A percentile compares a stretch with the other conserved stretches of the same genome.
phyloP scores from a whole-genome alignment of 2,797 vertebrate species.

The Eremophila alpestris region DNA sequence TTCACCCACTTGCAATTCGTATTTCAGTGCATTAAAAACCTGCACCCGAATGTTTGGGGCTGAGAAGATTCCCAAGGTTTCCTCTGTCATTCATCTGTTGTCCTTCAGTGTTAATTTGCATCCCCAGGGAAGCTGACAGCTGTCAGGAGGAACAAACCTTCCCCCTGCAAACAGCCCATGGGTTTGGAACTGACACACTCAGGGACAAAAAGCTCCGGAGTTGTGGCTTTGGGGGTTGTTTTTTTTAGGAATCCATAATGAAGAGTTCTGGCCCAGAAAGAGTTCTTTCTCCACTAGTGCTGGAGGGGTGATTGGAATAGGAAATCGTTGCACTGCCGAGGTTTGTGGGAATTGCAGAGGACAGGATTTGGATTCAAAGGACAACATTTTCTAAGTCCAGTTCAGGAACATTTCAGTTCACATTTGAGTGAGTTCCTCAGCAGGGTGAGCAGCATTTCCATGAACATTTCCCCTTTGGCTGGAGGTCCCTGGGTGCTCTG shows the following conservation, averaged over 20 bases:
- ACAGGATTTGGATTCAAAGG: slow-evolving; percentile 11
- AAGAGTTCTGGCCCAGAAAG: background rate
- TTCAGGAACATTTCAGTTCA: background rate
- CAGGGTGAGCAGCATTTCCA: background rate
- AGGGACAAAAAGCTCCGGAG: slow-evolving; percentile 38
- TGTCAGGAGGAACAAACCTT: slow-evolving; percentile 57
- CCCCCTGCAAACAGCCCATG: slow-evolving; percentile 17
- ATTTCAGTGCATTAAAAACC: slow-evolving; percentile 36
- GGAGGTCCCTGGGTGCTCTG: background rate
- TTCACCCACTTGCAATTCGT: slow-evolving; percentile 42
- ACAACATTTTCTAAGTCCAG: background rate
- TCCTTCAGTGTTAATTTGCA: slow-evolving; percentile 65
- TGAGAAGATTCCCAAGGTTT: slow-evolving; percentile 40
- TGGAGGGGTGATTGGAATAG: background rate
- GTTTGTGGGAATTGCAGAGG: background rate
- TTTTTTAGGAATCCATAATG: slow-evolving; percentile 25
- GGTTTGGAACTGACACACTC: slow-evolving; percentile 43
- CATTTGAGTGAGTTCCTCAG: background rate
- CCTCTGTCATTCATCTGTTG: slow-evolving; percentile 36
- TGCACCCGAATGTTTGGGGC: background rate
- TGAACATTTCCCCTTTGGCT: background rate
- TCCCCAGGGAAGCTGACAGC: slow-evolving; percentile 43
- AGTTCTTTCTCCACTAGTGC: slow-evolving; percentile 6
- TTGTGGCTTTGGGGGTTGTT: background rate
- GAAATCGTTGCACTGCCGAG: slow-evolving; percentile 25